These are phyloP conservation scores for Peromyscus nudipes DNA, from an alignment of 2,797 vertebrate genomes.

Conservation along the genomic window DNA sequence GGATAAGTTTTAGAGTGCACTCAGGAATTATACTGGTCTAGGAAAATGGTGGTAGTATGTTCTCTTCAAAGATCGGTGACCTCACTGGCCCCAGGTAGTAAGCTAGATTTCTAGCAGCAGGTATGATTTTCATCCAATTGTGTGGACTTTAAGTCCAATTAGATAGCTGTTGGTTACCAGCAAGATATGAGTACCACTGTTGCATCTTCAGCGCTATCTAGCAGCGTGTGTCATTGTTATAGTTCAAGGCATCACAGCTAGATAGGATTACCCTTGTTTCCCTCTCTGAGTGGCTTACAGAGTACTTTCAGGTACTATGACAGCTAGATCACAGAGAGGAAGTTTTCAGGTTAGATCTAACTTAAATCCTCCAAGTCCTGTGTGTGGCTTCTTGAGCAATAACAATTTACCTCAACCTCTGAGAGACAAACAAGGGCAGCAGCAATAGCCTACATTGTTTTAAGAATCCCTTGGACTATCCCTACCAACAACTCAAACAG, in stretches of 20 bases:
- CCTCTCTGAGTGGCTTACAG: neutral
- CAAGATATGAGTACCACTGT: no score
- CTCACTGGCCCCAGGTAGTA: neutral
- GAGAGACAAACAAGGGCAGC: neutral
- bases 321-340: neutral
- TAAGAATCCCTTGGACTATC: neutral
- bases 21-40: neutral
- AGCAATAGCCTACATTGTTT: neutral
- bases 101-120: neutral
- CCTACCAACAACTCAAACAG: neutral
- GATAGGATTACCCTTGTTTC: neutral
- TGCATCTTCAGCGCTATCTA: neutral
- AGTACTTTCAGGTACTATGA: neutral
- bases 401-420: neutral
- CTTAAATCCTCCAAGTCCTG: neutral
- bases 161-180: neutral
- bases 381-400: neutral
- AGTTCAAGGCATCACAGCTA: neutral
- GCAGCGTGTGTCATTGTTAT: neutral
- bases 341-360: neutral
- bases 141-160: neutral
- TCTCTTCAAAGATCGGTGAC: neutral
- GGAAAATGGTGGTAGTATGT: neutral
- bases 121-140: neutral
- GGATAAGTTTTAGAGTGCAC: neutral